A percentile compares a stretch with the other conserved stretches of the same genome.
Conservation (phyloP, 2,888 invertebrate species). For the Cyaniris semiargus region DNA sequence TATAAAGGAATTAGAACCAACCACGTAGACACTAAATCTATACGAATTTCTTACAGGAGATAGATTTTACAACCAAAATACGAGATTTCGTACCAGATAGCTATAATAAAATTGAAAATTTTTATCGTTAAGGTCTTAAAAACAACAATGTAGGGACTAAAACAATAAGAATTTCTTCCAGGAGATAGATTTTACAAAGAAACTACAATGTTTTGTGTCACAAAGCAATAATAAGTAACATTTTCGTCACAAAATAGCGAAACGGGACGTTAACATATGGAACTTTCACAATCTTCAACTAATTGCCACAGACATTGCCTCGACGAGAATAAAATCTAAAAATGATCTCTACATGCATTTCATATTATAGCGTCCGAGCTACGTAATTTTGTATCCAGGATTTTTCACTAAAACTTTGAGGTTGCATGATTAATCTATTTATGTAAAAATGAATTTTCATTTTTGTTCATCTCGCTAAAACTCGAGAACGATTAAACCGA, state of each 20-base stretch:
- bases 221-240: not conserved
- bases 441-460: too few species aligned
- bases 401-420: not conserved
- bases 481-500: too few species aligned
- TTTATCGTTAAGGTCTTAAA: not conserved
- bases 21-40: too few species aligned
- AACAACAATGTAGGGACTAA: too few species aligned
- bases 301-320: not conserved
- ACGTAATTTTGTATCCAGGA: not conserved
- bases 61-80: not conserved
- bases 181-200: not conserved
- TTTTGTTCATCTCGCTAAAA: too few species aligned
- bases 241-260: not conserved
- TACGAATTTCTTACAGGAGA: not conserved
- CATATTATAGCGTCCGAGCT: not conserved
- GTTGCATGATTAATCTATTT: too few species aligned
- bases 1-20: not conserved
- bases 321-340: slow-evolving; percentile 11
- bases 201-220: not conserved
- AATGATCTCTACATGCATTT: not conserved
- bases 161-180: not conserved
- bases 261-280: not conserved
- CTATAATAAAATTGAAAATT: too few species aligned
- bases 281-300: slow-evolving; percentile 21
- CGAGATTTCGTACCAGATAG: not conserved